Percentiles rank a stretch among this genome's conserved stretches.
phyloP scores from a whole-genome alignment of 2,888 invertebrate species.

The Coecobrya sp. region DNA sequence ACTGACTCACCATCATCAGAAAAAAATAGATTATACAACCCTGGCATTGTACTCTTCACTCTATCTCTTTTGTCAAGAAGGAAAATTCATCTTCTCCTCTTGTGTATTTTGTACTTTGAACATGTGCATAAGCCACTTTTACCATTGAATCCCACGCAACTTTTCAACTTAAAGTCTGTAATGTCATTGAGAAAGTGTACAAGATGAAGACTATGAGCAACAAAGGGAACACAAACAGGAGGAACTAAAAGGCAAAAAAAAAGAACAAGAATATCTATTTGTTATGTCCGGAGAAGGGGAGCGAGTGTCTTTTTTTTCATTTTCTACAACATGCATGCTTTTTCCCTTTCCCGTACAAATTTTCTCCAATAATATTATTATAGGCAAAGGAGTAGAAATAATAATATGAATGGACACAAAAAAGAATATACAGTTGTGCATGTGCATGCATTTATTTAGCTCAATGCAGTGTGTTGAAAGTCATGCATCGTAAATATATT shows the following conservation, averaged over 20 bases:
- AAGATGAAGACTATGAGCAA: background rate
- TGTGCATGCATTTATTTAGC: background rate
- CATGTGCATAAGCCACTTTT: background rate
- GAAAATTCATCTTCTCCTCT: background rate
- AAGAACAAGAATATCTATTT: slow-evolving; percentile 41
- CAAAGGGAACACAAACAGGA: slow-evolving; percentile 5
- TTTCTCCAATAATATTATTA: background rate
- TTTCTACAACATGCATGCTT: slow-evolving; percentile 59
- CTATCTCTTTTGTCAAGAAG: slow-evolving; percentile 37
- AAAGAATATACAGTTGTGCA: background rate
- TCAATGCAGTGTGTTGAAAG: slow-evolving; percentile 10
- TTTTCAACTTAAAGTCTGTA: slow-evolving; percentile 70
- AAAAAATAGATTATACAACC: background rate
- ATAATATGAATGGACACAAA: slow-evolving; percentile 35
- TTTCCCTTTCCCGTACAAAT: slow-evolving; percentile 1
- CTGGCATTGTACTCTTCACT: background rate
- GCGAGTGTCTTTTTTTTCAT: slow-evolving; percentile 66
- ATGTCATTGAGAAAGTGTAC: slow-evolving; percentile 68
- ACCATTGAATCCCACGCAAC: slow-evolving; percentile 38
- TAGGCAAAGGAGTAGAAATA: background rate
- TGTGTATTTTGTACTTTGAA: background rate
- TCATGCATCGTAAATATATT: slow-evolving; percentile 53
- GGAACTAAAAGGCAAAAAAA: slow-evolving; percentile 61
- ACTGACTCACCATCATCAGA: slow-evolving; percentile 9
- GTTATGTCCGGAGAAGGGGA: slow-evolving; percentile 1